These are phyloP conservation scores for Papilio elwesi DNA, from an alignment of 2,888 invertebrate species.

Conservation along the genomic window DNA sequence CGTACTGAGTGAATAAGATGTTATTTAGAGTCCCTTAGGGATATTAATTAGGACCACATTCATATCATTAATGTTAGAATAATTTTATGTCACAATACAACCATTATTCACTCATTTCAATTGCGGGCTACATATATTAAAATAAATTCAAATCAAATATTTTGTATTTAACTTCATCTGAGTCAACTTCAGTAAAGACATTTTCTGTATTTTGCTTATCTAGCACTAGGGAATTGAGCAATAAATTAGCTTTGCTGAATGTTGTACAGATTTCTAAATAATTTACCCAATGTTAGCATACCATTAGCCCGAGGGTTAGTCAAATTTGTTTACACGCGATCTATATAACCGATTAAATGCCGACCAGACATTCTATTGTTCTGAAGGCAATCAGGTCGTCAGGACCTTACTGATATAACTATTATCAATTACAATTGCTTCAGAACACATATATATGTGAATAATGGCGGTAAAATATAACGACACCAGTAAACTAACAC, in stretches of 20 bases:
- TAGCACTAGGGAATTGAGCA: background rate
- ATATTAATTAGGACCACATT: background rate
- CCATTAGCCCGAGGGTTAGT: conserved; percentile 9
- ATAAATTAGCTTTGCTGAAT: background rate
- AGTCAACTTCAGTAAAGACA: background rate
- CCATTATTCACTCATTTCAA: no score
- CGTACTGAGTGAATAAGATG: background rate
- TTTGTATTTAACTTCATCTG: no score
- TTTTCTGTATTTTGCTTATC: background rate
- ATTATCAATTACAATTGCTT: conserved; percentile 1
- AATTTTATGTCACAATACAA: no score
- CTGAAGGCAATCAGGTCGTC: conserved; percentile 1
- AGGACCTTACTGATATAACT: background rate
- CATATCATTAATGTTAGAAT: no score
- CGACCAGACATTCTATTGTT: conserved; percentile 7
- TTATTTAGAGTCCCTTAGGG: background rate
- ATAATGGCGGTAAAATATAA: no score
- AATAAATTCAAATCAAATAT: no score
- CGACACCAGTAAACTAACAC: no score
- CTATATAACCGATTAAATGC: conserved; percentile 6
- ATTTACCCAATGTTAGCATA: background rate
- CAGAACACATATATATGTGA: background rate
- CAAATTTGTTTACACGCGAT: conserved; percentile 1
- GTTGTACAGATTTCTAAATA: background rate
- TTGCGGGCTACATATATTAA: no score